Percentiles rank a stretch among this genome's conserved stretches.
phyloP scores from a whole-genome alignment of 1,140 invertebrate species.

The Drosophila watanabei region DNA sequence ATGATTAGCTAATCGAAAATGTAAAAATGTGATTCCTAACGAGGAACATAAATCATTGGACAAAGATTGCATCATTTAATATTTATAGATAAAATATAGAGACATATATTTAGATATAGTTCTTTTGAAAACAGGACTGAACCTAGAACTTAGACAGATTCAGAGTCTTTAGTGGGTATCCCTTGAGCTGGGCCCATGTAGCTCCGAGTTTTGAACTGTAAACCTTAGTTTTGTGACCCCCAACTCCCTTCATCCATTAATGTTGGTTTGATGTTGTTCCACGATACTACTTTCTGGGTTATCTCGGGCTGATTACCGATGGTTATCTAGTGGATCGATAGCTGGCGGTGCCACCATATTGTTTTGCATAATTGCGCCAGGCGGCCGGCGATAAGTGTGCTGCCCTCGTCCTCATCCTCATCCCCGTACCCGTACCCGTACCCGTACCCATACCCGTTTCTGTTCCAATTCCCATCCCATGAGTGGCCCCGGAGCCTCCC shows the following conservation, averaged over 20 bases:
- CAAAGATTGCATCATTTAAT: constrained; percentile 28
- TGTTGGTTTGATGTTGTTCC: constrained; percentile 10
- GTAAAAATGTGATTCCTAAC: constrained; percentile 18
- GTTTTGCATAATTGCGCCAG: constrained; percentile 75
- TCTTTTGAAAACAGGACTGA: neutral
- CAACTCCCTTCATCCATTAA: neutral
- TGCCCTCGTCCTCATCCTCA: constrained; percentile 25
- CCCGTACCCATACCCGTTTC: neutral
- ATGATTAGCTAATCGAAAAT: constrained; percentile 22
- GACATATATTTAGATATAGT: neutral
- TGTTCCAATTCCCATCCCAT: neutral
- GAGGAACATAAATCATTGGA: constrained; percentile 3
- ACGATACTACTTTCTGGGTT: constrained; percentile 14
- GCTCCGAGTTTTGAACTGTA: neutral
- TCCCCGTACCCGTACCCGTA: too few relatives aligned
- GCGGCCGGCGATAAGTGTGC: constrained; percentile 49
- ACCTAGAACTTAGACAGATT: neutral
- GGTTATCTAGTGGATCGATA: constrained; percentile 70
- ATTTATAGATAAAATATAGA: constrained; percentile 10
- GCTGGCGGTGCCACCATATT: constrained; percentile 68
- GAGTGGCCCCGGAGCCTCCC: constrained; percentile 7
- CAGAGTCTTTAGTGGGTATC: too few relatives aligned
- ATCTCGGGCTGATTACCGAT: constrained; percentile 20
- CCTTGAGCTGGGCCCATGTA: neutral
- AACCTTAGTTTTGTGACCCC: neutral